Evolutionary conservation across 2,797 vertebrate species (phyloP), one percentile per base, ranked within the genome.

Genomic region (Rhyacichthys aspro): DNA sequence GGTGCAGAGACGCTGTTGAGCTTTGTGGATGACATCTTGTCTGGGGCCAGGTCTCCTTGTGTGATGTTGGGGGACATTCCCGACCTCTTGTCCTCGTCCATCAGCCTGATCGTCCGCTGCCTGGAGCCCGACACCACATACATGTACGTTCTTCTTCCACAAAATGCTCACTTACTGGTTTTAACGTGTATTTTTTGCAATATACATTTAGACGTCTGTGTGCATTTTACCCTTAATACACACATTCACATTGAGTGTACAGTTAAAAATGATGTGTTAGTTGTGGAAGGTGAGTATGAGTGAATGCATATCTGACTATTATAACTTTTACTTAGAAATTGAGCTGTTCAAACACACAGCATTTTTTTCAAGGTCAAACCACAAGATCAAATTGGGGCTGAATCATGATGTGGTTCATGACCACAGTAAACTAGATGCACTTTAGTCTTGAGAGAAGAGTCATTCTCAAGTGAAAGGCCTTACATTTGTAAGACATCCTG

Each of bases 11-110:
- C 94, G 0, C 91, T 98, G 69, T 70, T 99, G 89, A 99, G 98
- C 84, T 98, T 99, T 0, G 95, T 98, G 76, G 98, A 99, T 1
- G 98, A 99, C 83, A 96, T 99, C 80, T 88, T 98, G 85, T 98
- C 97, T 0, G 98, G 98, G 3, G 95, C 96, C 50, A 96, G 97
- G 90, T 95, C 98, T n/a, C 98, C 98, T 0, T 99, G 98, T 17
- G 95, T 96, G 72, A 98, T 98, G 95, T 90, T 97, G 0, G 95
- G 95, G 15, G 95, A 97, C 86, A 94, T 98, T 63, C 96, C 95
- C 1, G 94, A 96, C 90, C 94, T 94, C 7, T 86, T 96, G 56
- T 93, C 95, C 43, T 92, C 93, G 17, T 94, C 95, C 19, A 94
- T 99, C 89, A 96, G 95, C 46, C 92, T 99, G 84, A 96, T 98